phyloP scores from a whole-genome alignment of 2,888 invertebrate genomes.

The Stictocephala bisonia region DNA sequence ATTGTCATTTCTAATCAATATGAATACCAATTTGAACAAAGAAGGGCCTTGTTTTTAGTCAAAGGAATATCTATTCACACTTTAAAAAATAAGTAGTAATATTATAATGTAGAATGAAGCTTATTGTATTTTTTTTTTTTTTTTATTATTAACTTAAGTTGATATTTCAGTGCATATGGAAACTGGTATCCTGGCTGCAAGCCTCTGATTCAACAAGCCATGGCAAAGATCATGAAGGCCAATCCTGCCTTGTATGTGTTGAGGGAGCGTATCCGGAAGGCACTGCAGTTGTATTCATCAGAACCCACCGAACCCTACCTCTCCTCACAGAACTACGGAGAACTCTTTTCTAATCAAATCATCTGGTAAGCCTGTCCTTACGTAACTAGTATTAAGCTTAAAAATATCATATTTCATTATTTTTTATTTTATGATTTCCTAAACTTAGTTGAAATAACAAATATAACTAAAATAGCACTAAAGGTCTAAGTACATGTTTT shows the following conservation, averaged over 20 bases:
- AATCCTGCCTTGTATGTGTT: constrained; percentile 98
- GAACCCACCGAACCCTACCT: constrained; percentile 99
- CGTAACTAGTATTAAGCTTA: background rate
- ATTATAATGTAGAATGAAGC: no score
- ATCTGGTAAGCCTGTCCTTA: constrained; percentile 79
- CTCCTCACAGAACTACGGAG: constrained; percentile 99
- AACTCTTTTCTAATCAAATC: constrained; percentile 99
- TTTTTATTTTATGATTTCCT: constrained; percentile 14
- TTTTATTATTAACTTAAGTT: no score
- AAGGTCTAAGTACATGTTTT: background rate
- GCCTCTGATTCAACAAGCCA: constrained; percentile 97
- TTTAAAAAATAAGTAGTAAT: no score
- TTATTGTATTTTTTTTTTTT: no score
- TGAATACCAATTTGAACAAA: no score
- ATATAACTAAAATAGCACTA: background rate
- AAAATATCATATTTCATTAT: background rate
- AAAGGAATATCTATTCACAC: background rate
- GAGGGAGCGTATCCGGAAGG: constrained; percentile 98
- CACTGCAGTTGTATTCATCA: constrained; percentile 96
- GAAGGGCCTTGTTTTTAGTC: background rate
- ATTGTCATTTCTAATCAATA: no score
- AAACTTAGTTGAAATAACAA: no score
- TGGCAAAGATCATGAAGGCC: constrained; percentile 99
- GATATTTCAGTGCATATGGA: constrained; percentile 85
- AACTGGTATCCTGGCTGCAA: constrained; percentile 99